A percentile compares a stretch with the other conserved stretches of the same genome.
Evolutionary conservation across 2,113 vertebrate genomes (phyloP).

Genomic region (Myocastor coypus): DNA sequence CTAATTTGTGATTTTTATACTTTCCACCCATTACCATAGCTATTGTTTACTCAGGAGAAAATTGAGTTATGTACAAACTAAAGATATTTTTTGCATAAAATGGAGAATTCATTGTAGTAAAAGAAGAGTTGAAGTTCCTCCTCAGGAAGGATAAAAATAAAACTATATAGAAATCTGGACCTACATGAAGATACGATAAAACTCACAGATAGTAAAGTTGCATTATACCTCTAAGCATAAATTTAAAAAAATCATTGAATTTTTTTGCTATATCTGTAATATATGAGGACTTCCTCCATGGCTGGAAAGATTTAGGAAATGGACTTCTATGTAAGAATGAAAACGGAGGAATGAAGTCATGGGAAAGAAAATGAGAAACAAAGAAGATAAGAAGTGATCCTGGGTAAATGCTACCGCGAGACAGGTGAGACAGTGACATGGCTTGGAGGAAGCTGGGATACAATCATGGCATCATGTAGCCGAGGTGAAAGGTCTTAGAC

Average conservation of each 20-base stretch:
- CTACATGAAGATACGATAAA: neutral
- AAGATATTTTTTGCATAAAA: neutral
- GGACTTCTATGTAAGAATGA: neutral
- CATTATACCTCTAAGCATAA: neutral
- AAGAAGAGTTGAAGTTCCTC: neutral
- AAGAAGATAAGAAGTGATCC: no score
- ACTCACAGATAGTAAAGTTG: neutral
- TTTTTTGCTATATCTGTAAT: neutral
- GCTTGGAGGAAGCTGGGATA: neutral
- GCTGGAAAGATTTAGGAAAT: no score
- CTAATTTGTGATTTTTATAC: neutral
- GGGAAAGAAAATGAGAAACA: neutral
- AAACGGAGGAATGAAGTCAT: neutral
- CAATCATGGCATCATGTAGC: neutral
- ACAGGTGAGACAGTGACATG: neutral
- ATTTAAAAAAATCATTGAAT: neutral
- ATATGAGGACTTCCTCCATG: neutral
- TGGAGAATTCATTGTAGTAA: neutral
- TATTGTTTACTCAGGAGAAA: neutral
- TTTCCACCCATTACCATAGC: neutral
- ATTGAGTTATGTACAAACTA: neutral
- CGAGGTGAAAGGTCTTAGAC: neutral
- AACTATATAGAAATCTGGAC: neutral
- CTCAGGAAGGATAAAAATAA: neutral
- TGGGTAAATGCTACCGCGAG: neutral